These are phyloP conservation scores for Pelosia muscerda DNA, from an alignment of 2,888 invertebrate genomes.

Conservation along the genomic window DNA sequence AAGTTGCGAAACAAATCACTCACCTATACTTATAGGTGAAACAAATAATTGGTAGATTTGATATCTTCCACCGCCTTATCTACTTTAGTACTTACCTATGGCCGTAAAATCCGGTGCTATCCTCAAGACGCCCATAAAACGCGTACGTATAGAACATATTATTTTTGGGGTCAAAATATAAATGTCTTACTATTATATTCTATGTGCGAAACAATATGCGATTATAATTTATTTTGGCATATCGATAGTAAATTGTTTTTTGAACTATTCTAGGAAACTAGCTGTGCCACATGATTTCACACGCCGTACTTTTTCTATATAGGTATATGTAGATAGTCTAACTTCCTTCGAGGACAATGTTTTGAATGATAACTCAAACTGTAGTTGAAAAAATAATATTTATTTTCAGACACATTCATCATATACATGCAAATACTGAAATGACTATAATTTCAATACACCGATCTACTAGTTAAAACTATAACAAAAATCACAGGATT, in stretches of 20 bases:
- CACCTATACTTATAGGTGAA: too few relatives aligned
- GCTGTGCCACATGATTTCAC: neutral
- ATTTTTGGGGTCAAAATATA: too few relatives aligned
- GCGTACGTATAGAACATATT: too few relatives aligned
- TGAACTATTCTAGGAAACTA: neutral
- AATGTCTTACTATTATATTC: too few relatives aligned
- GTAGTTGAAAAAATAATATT: constrained; percentile 82
- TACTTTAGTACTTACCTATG: too few relatives aligned
- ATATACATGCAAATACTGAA: constrained; percentile 82
- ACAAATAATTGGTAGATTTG: too few relatives aligned
- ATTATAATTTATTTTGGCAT: neutral
- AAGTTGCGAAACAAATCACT: too few relatives aligned
- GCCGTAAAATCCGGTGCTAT: too few relatives aligned
- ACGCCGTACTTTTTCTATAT: neutral
- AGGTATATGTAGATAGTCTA: too few relatives aligned
- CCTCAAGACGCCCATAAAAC: too few relatives aligned
- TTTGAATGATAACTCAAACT: neutral
- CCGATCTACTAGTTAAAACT: constrained; percentile 76
- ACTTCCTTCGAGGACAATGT: neutral
- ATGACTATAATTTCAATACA: constrained; percentile 75
- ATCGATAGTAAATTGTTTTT: too few relatives aligned
- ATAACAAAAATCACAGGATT: constrained; percentile 85
- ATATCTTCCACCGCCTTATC: too few relatives aligned
- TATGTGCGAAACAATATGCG: neutral
- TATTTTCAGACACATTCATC: constrained; percentile 82